Percentiles rank a stretch among this genome's conserved stretches.
Evolutionary conservation across 2,113 vertebrate species (phyloP).

Genomic region (Eurystomus gularis): DNA sequence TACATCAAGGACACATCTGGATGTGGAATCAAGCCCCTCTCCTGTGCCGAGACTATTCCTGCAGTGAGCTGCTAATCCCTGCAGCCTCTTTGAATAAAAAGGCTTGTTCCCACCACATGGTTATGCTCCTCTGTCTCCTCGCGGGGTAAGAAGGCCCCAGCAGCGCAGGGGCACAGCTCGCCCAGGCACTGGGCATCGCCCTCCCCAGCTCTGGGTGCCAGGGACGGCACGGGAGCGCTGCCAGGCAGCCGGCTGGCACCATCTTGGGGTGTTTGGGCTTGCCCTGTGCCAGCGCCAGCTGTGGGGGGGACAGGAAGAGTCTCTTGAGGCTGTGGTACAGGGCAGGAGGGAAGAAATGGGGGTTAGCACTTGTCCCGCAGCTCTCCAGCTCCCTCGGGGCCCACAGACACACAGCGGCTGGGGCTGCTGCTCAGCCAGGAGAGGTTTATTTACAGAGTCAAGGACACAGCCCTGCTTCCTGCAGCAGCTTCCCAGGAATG

Average conservation of each 20-base stretch:
- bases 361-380: not conserved
- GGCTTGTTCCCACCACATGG: not conserved
- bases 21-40: not conserved
- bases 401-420: fast-evolving
- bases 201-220: not conserved
- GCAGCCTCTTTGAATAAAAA: slow-evolving; percentile 5
- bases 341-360: not conserved
- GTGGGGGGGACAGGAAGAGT: not conserved
- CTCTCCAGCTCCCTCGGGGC: not conserved
- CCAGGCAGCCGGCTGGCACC: not conserved
- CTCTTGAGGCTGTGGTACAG: not conserved
- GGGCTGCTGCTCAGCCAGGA: not conserved
- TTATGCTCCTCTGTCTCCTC: not conserved
- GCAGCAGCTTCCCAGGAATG: not conserved
- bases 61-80: not conserved
- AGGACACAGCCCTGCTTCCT: not conserved
- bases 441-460: not conserved
- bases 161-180: not conserved
- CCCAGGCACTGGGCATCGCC: too few relatives aligned
- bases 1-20: not conserved
- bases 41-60: not conserved
- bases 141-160: fast-evolving
- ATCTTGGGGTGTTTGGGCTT: not conserved
- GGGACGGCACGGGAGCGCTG: not conserved
- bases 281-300: not conserved